Percentiles rank a stretch among this genome's conserved stretches.
Evolutionary conservation across 2,888 invertebrate genomes (phyloP).

Genomic region (Schizaphis graminum): DNA sequence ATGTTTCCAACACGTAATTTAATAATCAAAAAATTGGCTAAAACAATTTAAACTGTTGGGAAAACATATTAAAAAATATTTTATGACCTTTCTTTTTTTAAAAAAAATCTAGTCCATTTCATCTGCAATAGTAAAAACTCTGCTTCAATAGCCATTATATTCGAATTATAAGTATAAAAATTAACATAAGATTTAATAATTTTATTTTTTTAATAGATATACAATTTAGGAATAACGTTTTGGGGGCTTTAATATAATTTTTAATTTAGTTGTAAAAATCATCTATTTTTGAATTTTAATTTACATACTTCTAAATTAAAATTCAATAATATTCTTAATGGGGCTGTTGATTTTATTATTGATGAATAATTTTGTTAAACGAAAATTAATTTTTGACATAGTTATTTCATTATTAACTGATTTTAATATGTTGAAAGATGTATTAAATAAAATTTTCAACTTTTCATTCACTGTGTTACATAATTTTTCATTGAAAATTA

Average conservation of each 20-base stretch:
- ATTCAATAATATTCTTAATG: background rate
- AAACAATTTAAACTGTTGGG: background rate
- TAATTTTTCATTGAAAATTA: background rate
- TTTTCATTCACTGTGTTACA: background rate
- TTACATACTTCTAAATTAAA: background rate
- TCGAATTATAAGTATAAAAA: background rate
- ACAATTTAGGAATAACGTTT: background rate
- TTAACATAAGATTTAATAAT: constrained; percentile 3
- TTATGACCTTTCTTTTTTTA: no score
- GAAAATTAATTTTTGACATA: background rate
- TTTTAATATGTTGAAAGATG: background rate
- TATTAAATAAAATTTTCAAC: background rate
- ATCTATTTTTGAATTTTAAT: no score
- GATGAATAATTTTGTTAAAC: no score
- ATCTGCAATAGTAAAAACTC: no score
- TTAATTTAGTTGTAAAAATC: constrained; percentile 3
- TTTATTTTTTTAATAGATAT: background rate
- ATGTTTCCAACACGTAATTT: background rate
- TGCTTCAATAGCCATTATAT: background rate
- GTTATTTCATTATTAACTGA: background rate
- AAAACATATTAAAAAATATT: background rate
- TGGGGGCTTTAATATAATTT: background rate
- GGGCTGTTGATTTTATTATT: background rate
- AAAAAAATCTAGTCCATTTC: no score
- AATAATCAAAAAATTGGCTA: background rate